Evolutionary conservation across 2,888 invertebrate species (phyloP).

Genomic region (Philereme vetulata): DNA sequence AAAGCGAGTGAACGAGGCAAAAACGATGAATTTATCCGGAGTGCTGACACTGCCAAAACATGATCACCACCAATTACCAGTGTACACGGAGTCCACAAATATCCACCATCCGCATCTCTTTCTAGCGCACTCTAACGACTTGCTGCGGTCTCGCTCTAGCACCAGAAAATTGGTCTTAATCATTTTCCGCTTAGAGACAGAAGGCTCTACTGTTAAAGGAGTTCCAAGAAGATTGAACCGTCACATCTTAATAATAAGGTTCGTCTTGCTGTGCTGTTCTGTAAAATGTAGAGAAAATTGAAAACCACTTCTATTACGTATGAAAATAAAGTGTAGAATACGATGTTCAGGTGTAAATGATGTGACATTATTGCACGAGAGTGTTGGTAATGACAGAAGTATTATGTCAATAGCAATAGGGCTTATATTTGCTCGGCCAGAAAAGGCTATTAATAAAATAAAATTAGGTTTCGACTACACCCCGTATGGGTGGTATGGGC

Average conservation of each 20-base stretch:
- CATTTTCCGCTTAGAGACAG: constrained; percentile 40
- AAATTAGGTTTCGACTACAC: constrained; percentile 71
- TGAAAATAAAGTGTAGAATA: constrained; percentile 25
- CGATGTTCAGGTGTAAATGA: neutral
- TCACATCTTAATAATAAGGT: constrained; percentile 22
- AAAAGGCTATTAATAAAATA: constrained; percentile 69
- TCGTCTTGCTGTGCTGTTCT: constrained; percentile 20
- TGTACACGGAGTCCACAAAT: constrained; percentile 69
- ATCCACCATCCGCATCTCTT: constrained; percentile 43
- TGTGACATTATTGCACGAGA: constrained; percentile 36
- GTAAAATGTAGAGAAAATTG: neutral
- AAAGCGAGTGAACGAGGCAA: constrained; percentile 58
- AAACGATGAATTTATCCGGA: constrained; percentile 68
- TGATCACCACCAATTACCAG: constrained; percentile 81
- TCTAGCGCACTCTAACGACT: constrained; percentile 38
- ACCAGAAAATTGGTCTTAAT: constrained; percentile 65
- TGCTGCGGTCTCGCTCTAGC: constrained; percentile 41
- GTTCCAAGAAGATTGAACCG: constrained; percentile 11
- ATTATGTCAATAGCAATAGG: constrained; percentile 65
- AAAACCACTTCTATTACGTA: constrained; percentile 9
- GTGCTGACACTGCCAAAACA: constrained; percentile 80
- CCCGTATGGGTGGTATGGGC: constrained; percentile 80
- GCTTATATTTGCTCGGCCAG: constrained; percentile 70
- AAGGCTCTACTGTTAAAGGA: constrained; percentile 33
- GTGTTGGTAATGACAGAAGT: constrained; percentile 56